These are phyloP conservation scores for Yasuhikotakia modesta DNA, from an alignment of 2,797 vertebrate genomes.

Conservation along the genomic window DNA sequence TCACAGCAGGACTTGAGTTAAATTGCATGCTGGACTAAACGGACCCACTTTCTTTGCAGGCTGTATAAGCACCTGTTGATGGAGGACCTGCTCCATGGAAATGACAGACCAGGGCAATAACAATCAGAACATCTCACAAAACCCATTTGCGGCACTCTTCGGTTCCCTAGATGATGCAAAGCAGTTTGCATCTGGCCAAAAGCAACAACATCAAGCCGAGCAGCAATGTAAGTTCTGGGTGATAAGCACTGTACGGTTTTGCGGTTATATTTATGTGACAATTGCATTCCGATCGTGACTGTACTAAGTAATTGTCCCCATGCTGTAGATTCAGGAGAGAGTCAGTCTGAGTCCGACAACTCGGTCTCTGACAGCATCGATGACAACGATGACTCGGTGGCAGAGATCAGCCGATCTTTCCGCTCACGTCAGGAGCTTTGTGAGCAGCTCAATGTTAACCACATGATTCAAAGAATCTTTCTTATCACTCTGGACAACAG, in stretches of 20 bases:
- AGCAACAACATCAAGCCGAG: constrained; percentile 77
- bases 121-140: constrained; percentile 95
- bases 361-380: constrained; percentile 95
- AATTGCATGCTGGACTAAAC: not conserved
- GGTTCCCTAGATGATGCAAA: constrained; percentile 93
- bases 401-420: constrained; percentile 95
- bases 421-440: constrained; percentile 94
- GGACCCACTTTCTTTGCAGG: constrained; percentile 45
- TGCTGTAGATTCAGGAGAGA: constrained; percentile 85
- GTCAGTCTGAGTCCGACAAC: constrained; percentile 94
- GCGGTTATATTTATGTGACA: not conserved
- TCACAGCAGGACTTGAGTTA: not conserved
- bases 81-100: constrained; percentile 80
- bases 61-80: constrained; percentile 64
- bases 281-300: not conserved
- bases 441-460: constrained; percentile 98
- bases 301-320: constrained; percentile 53
- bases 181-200: constrained; percentile 92
- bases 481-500: constrained; percentile 98
- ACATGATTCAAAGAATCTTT: constrained; percentile 99
- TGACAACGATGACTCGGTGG: constrained; percentile 94
- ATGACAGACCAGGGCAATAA: constrained; percentile 99
- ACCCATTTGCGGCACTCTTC: constrained; percentile 97
- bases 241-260: not conserved
- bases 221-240: constrained; percentile 71